A percentile compares a stretch with the other conserved stretches of the same genome.
Evolutionary conservation across 2,113 vertebrate genomes (phyloP).

Genomic region (Nanorana parkeri): DNA sequence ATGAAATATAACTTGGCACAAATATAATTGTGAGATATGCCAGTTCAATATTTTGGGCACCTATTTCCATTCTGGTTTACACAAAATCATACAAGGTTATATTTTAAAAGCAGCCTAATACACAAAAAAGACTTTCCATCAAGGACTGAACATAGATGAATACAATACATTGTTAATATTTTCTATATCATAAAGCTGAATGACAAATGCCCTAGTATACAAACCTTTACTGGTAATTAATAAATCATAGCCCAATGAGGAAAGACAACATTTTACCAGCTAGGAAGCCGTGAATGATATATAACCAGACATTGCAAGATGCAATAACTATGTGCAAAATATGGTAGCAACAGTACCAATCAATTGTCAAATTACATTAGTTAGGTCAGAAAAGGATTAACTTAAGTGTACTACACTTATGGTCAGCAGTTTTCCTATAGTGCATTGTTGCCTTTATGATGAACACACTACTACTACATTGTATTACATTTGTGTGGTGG

Average conservation of each 20-base stretch:
- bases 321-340: no score
- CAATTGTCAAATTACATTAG: no score
- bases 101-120: neutral
- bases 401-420: no score
- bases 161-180: slow-evolving; percentile 15
- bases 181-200: neutral
- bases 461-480: no score
- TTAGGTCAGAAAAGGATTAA: no score
- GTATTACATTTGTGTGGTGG: no score
- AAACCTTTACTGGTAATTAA: slow-evolving; percentile 23
- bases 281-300: slow-evolving; percentile 26
- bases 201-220: slow-evolving; percentile 29
- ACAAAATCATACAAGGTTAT: neutral
- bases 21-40: neutral
- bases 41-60: neutral
- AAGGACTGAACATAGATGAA: slow-evolving; percentile 12
- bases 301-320: neutral
- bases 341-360: no score
- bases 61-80: neutral
- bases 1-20: neutral
- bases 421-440: no score
- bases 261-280: neutral
- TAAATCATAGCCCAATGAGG: slow-evolving; percentile 31
- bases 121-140: neutral
- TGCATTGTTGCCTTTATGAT: no score